Evolutionary conservation across 35 echinoderm and acorn worm genomes (phyloP), one percentile per base, ranked within the genome.

Genomic region (Eucidaris tribuloides): DNA sequence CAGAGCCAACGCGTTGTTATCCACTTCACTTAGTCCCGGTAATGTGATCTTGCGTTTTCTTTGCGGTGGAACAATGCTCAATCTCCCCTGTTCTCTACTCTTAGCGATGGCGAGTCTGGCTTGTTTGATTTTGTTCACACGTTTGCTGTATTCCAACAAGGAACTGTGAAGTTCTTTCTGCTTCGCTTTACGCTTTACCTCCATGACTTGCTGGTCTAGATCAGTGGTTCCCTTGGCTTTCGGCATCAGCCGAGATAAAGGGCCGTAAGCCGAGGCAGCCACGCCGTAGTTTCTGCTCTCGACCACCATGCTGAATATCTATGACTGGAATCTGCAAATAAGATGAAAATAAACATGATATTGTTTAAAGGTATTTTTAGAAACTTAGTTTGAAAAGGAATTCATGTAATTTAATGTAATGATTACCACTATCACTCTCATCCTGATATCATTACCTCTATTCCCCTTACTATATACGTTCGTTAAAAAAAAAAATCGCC

Each of bases 61-160:
- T 35, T 58, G 36, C 63, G 45, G 35, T 3, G 88, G 81, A 24
- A 58, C 59, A 46, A 55, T 33, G 46, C 82, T 77, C 14, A 84
- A 61, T 56, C 80, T 25, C 11, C 60, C 55, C 15, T 45, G 22
- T 35, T 76, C 82, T 33, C 70, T 43, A 11, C 62, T 72, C 29
- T 76, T 84, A 15, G 71, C 41, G 13, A 85, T 70, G 42, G 72
- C 88, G 6, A 85, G 29, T 37, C 71, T 68, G 4, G 88, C 71
- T 31, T 79, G 66, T 11, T 78, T 72, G 57, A 91, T 60, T 44
- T 68, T 91, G 32, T 66, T 70, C 48, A 78, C 56, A 23, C 83
- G 82, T 32, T 78, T 77, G 1, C 68, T 84, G 74, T 85, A 91
- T 14, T 84, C 82, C 28, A 85, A 27, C 82, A 91, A 77, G 42